phyloP scores from a whole-genome alignment of 2,113 vertebrate genomes.

The Vulpes lagopus region DNA sequence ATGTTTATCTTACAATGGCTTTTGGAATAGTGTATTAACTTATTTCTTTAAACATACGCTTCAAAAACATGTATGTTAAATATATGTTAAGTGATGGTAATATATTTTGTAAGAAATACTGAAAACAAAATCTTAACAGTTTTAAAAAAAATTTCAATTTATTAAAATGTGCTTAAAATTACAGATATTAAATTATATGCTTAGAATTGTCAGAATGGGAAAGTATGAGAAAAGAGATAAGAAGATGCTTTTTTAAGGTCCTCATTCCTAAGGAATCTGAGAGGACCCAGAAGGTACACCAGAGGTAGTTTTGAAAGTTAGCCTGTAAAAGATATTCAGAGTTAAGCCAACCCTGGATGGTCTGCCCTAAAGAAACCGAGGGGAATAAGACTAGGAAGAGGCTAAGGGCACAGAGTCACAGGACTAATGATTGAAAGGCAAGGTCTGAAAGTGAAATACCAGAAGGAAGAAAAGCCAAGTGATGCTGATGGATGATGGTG shows the following conservation, averaged over 20 bases:
- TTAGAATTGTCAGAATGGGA: background rate
- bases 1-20: background rate
- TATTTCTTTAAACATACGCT: background rate
- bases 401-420: background rate
- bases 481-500: constrained; percentile 75
- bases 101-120: background rate
- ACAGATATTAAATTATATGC: background rate
- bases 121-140: background rate
- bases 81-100: background rate
- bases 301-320: background rate
- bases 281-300: background rate
- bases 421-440: constrained; percentile 45
- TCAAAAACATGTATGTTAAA: background rate
- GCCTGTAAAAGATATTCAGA: background rate
- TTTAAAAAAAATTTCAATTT: background rate
- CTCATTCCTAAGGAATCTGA: background rate
- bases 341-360: background rate
- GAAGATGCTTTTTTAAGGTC: background rate
- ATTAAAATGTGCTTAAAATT: background rate
- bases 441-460: constrained; percentile 23
- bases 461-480: constrained; percentile 56
- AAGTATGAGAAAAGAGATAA: background rate
- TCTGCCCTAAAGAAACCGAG: background rate
- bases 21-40: background rate
- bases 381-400: background rate